These are phyloP conservation scores for Oconnorella tubifera DNA, from an alignment of 2,888 invertebrate species.

Conservation along the genomic window DNA sequence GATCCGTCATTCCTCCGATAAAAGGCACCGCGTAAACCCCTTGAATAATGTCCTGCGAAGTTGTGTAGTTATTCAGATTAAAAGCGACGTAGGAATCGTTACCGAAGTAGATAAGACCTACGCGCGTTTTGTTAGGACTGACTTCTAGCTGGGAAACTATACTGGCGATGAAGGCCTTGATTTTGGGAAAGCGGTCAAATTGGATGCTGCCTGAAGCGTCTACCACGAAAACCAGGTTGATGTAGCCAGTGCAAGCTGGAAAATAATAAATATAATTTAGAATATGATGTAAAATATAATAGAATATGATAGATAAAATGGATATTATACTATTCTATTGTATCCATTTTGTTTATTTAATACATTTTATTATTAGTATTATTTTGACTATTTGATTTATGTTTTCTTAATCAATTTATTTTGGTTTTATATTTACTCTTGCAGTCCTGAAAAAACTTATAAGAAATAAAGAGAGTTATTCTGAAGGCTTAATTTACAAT, in stretches of 20 bases:
- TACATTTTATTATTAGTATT: too few relatives aligned
- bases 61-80: slow-evolving; percentile 41
- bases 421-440: too few relatives aligned
- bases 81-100: slow-evolving; percentile 40
- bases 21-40: not conserved
- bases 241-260: slow-evolving; percentile 25
- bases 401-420: too few relatives aligned
- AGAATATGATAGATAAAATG: too few relatives aligned
- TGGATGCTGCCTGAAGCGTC: slow-evolving; percentile 28
- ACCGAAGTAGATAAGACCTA: slow-evolving; percentile 33
- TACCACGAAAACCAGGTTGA: slow-evolving; percentile 30
- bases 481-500: too few relatives aligned
- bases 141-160: slow-evolving; percentile 30
- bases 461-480: too few relatives aligned
- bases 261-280: too few relatives aligned
- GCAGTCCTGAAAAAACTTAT: too few relatives aligned
- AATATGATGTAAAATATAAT: too few relatives aligned
- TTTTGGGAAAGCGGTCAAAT: slow-evolving; percentile 23
- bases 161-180: slow-evolving; percentile 26
- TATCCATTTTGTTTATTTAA: too few relatives aligned
- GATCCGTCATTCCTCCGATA: not conserved
- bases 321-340: too few relatives aligned
- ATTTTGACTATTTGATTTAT: too few relatives aligned
- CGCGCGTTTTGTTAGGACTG: slow-evolving; percentile 18
- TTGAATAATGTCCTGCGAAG: slow-evolving; percentile 25